Evolutionary conservation across 2,888 invertebrate species (phyloP), one percentile per base, ranked within the genome.

Genomic region (Drosophila suboccidentalis): DNA sequence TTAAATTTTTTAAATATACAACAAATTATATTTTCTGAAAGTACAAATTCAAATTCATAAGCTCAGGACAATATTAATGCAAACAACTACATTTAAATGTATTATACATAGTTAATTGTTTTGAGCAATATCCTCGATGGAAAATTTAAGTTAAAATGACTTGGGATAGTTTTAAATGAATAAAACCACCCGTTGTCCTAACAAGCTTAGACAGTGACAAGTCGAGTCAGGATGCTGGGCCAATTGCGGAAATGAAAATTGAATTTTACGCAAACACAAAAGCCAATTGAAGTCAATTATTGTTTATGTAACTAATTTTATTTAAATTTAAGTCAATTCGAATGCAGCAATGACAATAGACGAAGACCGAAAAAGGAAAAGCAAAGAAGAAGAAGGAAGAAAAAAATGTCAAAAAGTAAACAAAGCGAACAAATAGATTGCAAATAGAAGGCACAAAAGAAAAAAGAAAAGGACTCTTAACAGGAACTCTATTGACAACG

Each of bases 281-380:
- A 78, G 76, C 73, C 86, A 89, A 90, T 88, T 88, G 80, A 84
- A 88, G 88, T 90, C 83, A 86, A 88, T 88, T 86, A 86, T 88
- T 86, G 90, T 88, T 88, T 86, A 82, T 80, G 82, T 79, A 86
- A 80, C 79, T 88, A 89, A 88, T 88, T 86, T 89, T 89, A 88
- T 85, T 88, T 87, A 83, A 89, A 89, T 83, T 76, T 73, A 82
- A 79, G 72, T 80, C 80, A 75, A 80, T 87, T 84, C 67, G 60
- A 36, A 51, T 38, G 43, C 63, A 54, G 43, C 57, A 43, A 63
- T 59, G 41, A 26, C 4, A 51, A 32, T 11, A 29, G 61, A 41
- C 29, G 49, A 1, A 32, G 6, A 50, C 47, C 4, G 11, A 36
- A 50, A 49, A 51, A 22, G 15, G 49, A 22, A 41, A 6, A 22